Evolutionary conservation across 1,140 invertebrate species (phyloP), one percentile per base, ranked within the genome.

Genomic region (Cataglyphis hispanica): DNA sequence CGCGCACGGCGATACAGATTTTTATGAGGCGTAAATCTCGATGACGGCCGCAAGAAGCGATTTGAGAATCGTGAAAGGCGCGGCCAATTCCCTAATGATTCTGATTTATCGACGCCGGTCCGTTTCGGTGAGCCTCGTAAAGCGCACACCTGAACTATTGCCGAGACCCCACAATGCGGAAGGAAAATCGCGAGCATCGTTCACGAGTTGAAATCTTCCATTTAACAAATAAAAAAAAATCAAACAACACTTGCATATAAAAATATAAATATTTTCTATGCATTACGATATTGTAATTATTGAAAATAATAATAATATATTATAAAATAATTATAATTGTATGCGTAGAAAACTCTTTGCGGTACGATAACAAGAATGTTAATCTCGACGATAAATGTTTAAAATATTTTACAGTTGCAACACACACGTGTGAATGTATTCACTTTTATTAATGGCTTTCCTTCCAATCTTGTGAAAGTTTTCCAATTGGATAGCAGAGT

Each of bases 51-150:
- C 76, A 87, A 86, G 88, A 84, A 90, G 83, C 53, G 83, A 86
- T 58, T 83, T 67, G 67, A 66, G 64, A 90, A 87, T 86, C 83
- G 77, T 88, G 88, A 90, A 86, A 88, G 88, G 66, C 81, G 88
- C 88, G 83, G 86, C 83, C 83, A 87, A 90, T 90, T 78, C 83
- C 56, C 77, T 90, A 90, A 90, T 90, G 88, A 90, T 86, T 86
- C 88, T 90, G 88, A 90, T 90, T 90, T 90, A 90, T 88, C 46
- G 61, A 40, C 81, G 56, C 31, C 53, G 61, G 89, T 75, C 80
- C 63, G 89, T 90, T 90, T 86, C 86, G 86, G 66, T 84, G 77
- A 76, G 58, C 75, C 40, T 7, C 37, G 77, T 58, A 83, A 88
- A 58, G 27, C 53, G 27, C 53, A 13, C 27, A 46, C 56, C 31